Percentiles rank a stretch among this genome's conserved stretches.
These are phyloP conservation scores for Saturnia japonica DNA, from an alignment of 2,888 invertebrate genomes.

Conservation along the genomic window DNA sequence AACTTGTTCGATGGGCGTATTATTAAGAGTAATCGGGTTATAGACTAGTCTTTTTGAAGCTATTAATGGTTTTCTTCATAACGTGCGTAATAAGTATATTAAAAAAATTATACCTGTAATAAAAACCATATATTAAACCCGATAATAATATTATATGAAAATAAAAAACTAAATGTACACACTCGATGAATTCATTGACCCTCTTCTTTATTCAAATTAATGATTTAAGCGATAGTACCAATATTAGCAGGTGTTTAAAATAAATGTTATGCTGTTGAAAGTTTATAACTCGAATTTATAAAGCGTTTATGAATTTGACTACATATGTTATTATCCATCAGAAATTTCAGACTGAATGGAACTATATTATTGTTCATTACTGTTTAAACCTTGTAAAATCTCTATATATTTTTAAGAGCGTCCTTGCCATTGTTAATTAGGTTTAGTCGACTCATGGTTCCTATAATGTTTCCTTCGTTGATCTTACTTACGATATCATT, in stretches of 20 bases:
- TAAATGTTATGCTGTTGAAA: neutral
- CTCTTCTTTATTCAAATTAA: neutral
- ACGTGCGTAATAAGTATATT: too few species aligned
- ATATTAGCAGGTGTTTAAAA: neutral
- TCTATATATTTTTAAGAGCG: neutral
- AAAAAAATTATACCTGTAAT: neutral
- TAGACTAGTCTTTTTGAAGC: too few species aligned
- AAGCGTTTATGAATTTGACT: neutral
- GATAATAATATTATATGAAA: neutral
- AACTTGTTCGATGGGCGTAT: too few species aligned
- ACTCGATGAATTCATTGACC: neutral
- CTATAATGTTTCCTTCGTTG: neutral
- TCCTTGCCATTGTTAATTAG: neutral
- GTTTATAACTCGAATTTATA: neutral
- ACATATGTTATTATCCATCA: too few species aligned
- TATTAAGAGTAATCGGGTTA: too few species aligned
- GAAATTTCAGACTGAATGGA: too few species aligned
- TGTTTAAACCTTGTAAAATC: neutral
- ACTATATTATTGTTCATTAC: too few species aligned
- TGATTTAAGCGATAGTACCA: neutral
- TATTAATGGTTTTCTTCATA: too few species aligned
- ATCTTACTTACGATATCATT: neutral
- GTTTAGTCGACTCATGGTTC: neutral
- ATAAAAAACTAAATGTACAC: too few species aligned
- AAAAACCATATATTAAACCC: neutral